Evolutionary conservation across 2,888 invertebrate genomes (phyloP), one percentile per base, ranked within the genome.

Genomic region (Polietes domitor): DNA sequence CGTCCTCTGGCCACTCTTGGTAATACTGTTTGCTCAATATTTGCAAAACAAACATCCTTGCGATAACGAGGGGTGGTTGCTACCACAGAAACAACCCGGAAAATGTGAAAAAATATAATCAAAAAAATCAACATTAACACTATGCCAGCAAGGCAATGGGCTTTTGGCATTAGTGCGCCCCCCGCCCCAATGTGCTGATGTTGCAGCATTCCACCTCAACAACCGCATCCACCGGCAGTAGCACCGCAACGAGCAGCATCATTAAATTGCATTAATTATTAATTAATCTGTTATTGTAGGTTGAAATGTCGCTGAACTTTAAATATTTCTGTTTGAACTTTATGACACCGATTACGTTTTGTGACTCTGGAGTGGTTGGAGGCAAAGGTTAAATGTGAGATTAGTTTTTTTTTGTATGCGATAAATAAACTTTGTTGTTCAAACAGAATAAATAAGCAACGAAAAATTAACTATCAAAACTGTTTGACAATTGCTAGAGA

Each of bases 181-280:
- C 21, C 17, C 21, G 21, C 53, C 9, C 4, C 28, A 37, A 10
- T 63, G n/a, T 47, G 47, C 12, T 47, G 47, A 12, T 47, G 47
- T 2, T 15, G 47, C 47, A 47, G 7, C 47, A 47, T 32, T 32
- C 5, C 32, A 32, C 9, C 9, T n/a, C n/a, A n/a, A n/a, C n/a
- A n/a, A n/a, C 32, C 32, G 32, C n/a, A n/a, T 47, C 47, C 7
- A 41, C 47, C n/a, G 47, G n/a, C 47, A 15, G n/a, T 47, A 12
- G 2, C 47, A 47, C 47, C 47, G 47, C 47, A n/a, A 15, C 12
- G 47, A 15, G 4, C n/a, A 50, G 68, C 75, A 58, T 71, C 74
- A 80, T 63, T 65, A 81, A 88, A 89, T 87, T 87, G 86, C 87
- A 89, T 90, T 90, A 90, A 89, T 90, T 90, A 89, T 89, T 90